A percentile compares a stretch with the other conserved stretches of the same genome.
Conservation (phyloP, 2,888 invertebrate species). For the Idaea straminata region DNA sequence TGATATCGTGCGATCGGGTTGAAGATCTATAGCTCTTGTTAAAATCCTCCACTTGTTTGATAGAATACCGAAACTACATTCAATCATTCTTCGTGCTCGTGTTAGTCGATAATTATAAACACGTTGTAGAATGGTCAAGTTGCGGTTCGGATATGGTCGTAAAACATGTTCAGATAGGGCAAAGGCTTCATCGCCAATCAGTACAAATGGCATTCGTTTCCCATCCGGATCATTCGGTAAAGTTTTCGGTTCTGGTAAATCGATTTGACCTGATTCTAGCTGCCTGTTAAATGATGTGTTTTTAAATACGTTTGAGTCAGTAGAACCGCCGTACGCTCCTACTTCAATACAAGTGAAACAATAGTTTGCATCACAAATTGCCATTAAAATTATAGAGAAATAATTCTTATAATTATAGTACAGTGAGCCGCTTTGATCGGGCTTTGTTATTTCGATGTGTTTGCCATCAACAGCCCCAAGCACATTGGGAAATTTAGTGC, state of each 20-base stretch:
- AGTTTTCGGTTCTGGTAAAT: slow-evolving; percentile 18
- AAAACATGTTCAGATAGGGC: too few relatives aligned
- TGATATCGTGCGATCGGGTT: too few relatives aligned
- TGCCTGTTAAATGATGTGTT: slow-evolving; percentile 16
- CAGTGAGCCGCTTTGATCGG: slow-evolving; percentile 14
- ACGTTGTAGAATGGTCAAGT: too few relatives aligned
- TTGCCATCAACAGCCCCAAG: slow-evolving; percentile 19
- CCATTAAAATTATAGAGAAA: slow-evolving; percentile 22
- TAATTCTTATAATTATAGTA: slow-evolving; percentile 22
- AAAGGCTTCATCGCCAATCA: too few relatives aligned
- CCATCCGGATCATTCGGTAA: slow-evolving; percentile 18
- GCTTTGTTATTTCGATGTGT: slow-evolving; percentile 19
- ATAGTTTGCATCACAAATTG: slow-evolving; percentile 24
- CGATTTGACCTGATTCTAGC: slow-evolving; percentile 15
- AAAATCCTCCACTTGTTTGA: too few relatives aligned
- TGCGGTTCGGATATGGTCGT: too few relatives aligned
- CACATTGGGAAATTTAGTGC: slow-evolving; percentile 17
- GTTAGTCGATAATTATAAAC: too few relatives aligned
- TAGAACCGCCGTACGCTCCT: slow-evolving; percentile 16
- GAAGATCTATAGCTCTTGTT: too few relatives aligned
- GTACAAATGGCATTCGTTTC: slow-evolving; percentile 28
- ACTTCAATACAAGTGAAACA: slow-evolving; percentile 22
- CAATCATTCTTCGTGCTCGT: too few relatives aligned
- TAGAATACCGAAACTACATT: too few relatives aligned
- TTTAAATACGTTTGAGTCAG: slow-evolving; percentile 21